Base-by-base conservation (phyloP, 1,140 invertebrate genomes). In the Heliconius eleuchia region DNA sequence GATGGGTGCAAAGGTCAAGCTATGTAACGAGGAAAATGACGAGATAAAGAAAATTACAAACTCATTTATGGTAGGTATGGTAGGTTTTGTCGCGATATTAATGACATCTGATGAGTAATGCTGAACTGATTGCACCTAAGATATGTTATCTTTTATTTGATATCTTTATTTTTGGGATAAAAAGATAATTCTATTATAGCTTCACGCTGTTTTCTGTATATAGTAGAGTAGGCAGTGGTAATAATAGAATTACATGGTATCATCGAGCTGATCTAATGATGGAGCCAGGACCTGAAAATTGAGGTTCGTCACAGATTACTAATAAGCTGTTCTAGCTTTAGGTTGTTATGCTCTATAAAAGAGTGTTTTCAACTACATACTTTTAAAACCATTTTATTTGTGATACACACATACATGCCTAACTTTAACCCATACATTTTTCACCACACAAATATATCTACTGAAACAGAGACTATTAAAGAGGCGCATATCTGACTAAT, bases 31-130 rank as follows among this genome's bases (percentile, higher is more conserved):
- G 60, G 60, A 66, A 66, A 66, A 66, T 11, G 23, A 66, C 60
- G 23, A 27, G 23, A 66, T 66, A 13, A 66, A 30, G 60, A 27
- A 9, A 66, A 66, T 66, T 66, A 66, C 60, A 66, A 60, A 66
- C 60, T 30, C 60, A 30, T 66, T 66, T 66, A 66, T 66, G 60
- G 60, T 66, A 66, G 60, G 30, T 66, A 8, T n/a, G n/a, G n/a
- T n/a, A n/a, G n/a, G n/a, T 4, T 60, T 13, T 66, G 60, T 66
- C 60, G 60, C 9, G 60, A 66, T 66, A 66, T 66, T 27, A n/a
- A 66, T 66, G 60, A 66, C 60, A 30, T 8, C 19, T 66, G 23
- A 16, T 30, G 9, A 66, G 4, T 66, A 30, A 30, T 66, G 23
- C 3, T 5, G 23, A 13, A 27, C n/a, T 23, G 60, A 23, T 11